Base-by-base conservation (phyloP, 2,888 invertebrate species). In the Leptarthrus brevirostris region DNA sequence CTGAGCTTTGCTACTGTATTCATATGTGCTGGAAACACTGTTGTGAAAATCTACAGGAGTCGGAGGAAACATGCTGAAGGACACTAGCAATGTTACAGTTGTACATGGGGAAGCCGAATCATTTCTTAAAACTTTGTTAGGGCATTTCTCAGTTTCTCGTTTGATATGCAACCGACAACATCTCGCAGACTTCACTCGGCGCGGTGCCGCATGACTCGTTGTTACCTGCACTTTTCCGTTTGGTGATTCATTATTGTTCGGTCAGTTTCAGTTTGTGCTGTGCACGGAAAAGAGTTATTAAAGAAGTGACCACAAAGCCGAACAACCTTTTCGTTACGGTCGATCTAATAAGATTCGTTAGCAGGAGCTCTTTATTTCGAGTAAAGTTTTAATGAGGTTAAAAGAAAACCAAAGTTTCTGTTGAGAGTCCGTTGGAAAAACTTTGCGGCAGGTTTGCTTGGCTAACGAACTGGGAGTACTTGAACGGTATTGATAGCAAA, bases 101-200 rank as follows among this genome's bases (percentile, higher is more conserved):
- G 30, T 70, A 52, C 30, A 69, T 22, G 34, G 12, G 26, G 18
- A 34, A 34, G 44, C 30, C 54, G 71, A 71, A 71, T 71, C 26
- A 36, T 44, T 56, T 44, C 54, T 56, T 54, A 24, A 54, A 40
- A 71, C 24, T 52, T 18, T 18, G 40, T 69, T 52, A 52, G 40
- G 52, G 40, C 52, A 69, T 52, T 69, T 53, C 71, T 75, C 74
- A 75, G 75, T 75, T 74, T 75, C 71, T 75, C 72, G 72, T 72
- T 26, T 64, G 64, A 66, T 52, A 74, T 72, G 72, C 34, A 72
- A 75, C 66, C 72, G 71, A 49, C 49, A 73, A 74, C 73, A 75
- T 53, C 73, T 36, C 12, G 24, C 47, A 44, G 34, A 47, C 12
- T 24, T 24, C 36, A n/a, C 20, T 18, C 30, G 54, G 18, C 16